Base-by-base conservation (phyloP, 2,888 invertebrate species). In the Trachelus iudaicus region DNA sequence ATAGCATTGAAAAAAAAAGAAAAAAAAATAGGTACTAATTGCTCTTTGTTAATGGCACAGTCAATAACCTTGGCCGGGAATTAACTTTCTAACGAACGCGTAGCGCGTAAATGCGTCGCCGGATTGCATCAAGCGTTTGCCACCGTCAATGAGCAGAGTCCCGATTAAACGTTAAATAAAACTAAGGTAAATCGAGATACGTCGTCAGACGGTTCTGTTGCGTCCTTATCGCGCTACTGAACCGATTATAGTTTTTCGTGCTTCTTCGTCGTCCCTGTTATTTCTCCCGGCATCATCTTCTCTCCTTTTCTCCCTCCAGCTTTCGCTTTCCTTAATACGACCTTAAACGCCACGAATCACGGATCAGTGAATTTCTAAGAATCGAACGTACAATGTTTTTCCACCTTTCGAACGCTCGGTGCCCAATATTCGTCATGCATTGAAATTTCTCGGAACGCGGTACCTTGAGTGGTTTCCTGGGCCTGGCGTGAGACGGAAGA, bases 51-150 rank as follows among this genome's bases (percentile, higher is more conserved):
- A 30, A 71, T 13, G 30, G 31, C 31, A 6, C 71, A 12, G 30
- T 71, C 31, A 71, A 33, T 15, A 71, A 33, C 71, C 71, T 71
- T 71, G 71, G 31, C 71, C 71, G 71, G 33, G 71, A 71, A 71
- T 71, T 71, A 31, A 71, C 71, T 71, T 71, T 71, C 71, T 71
- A 71, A 15, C 71, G 33, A 71, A 33, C 71, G 33, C 71, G 33
- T 33, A 71, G 31, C 31, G 71, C 30, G 31, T 71, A 33, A 33
- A 30, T 31, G 71, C 71, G 31, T 33, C 13, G 71, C 6, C 13
- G 71, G 2, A 3, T 15, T 56, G 15, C 6, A 56, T 33, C 3
- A 33, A 33, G 33, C 33, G 3, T 56, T 56, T 4, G 12, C 13
- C 9, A 71, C 71, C 15, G 71, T 15, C 71, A 71, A 71, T 71